Evolutionary conservation across 2,113 vertebrate species (phyloP).

Genomic region (Scomber japonicus): DNA sequence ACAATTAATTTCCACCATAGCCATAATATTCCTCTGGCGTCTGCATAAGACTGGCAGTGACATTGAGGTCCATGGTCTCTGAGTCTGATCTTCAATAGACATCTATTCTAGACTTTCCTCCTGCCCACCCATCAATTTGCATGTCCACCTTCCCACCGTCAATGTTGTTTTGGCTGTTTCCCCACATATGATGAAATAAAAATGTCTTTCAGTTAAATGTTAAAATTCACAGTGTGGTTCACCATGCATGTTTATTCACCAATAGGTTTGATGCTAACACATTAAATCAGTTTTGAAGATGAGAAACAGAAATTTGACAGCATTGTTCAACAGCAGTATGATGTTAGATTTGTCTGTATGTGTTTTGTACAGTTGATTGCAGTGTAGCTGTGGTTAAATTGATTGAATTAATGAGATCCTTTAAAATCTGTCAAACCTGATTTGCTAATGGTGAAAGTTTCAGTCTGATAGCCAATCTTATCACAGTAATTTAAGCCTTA

Average conservation of each 20-base stretch:
- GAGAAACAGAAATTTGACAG: background rate
- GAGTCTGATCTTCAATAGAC: conserved; percentile 68
- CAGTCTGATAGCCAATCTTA: conserved; percentile 10
- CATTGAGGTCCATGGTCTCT: conserved; percentile 69
- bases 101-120: conserved; percentile 72
- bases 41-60: conserved; percentile 74
- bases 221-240: conserved; percentile 25
- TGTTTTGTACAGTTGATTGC: background rate
- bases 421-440: conserved; percentile 9
- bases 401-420: conserved; percentile 1
- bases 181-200: conserved; percentile 38
- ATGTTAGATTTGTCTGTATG: background rate
- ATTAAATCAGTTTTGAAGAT: conserved; percentile 12
- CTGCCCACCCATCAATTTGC: conserved; percentile 58
- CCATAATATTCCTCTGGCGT: conserved; percentile 79
- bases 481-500: conserved; percentile 14
- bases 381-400: background rate
- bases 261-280: conserved; percentile 30
- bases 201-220: conserved; percentile 52
- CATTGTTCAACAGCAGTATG: conserved; percentile 12
- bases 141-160: conserved; percentile 42
- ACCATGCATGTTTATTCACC: conserved; percentile 36
- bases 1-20: conserved; percentile 84
- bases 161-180: conserved; percentile 38
- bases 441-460: conserved; percentile 8